phyloP scores from a whole-genome alignment of 2,797 vertebrate species.

The Petrocephalus schoutedeni region DNA sequence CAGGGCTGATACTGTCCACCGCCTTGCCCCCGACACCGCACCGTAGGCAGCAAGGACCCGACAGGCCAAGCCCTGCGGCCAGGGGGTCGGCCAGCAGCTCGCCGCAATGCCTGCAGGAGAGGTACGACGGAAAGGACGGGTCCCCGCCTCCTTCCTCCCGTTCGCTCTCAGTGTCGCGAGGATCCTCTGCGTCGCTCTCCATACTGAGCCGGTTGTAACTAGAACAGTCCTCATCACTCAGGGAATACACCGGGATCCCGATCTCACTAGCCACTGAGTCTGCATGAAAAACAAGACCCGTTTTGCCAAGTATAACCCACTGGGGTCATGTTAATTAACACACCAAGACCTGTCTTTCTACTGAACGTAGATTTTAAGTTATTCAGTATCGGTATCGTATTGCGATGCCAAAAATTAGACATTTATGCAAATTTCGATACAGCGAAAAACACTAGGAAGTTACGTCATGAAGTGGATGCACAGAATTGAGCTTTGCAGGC shows the following conservation, averaged over 20 bases:
- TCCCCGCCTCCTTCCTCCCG: constrained; percentile 49
- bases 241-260: constrained; percentile 71
- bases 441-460: neutral
- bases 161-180: constrained; percentile 53
- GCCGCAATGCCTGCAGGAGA: constrained; percentile 76
- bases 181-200: constrained; percentile 69
- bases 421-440: neutral
- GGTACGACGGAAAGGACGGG: constrained; percentile 55
- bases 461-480: neutral
- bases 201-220: constrained; percentile 65
- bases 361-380: neutral
- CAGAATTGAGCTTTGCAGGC: neutral
- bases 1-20: constrained; percentile 20
- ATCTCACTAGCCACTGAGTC: constrained; percentile 68
- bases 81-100: constrained; percentile 62
- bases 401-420: neutral
- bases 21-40: constrained; percentile 49
- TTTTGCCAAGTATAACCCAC: neutral
- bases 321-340: neutral
- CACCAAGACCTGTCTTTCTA: neutral
- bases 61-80: constrained; percentile 64
- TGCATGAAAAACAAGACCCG: constrained; percentile 35
- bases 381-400: neutral
- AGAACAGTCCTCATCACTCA: constrained; percentile 75
- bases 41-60: constrained; percentile 60